Conservation (phyloP, 2,113 vertebrate species). For the Echinops telfairi region DNA sequence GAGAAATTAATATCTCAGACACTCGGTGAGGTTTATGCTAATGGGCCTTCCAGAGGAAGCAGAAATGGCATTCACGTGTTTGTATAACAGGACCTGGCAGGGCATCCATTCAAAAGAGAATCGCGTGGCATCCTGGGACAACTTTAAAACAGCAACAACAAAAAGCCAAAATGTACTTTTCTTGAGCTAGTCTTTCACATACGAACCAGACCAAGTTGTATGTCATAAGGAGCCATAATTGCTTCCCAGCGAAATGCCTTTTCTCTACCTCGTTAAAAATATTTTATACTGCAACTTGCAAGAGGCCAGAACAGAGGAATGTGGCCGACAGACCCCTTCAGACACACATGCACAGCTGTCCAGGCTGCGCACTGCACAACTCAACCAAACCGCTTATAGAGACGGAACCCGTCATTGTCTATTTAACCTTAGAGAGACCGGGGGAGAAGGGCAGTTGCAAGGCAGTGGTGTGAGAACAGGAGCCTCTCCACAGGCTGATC, state of each 20-base stretch:
- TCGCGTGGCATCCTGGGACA: not conserved
- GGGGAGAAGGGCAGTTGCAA: not conserved
- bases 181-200: not conserved
- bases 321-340: not conserved
- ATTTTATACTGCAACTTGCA: not conserved
- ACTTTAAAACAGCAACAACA: not conserved
- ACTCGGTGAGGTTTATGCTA: conserved; percentile 58
- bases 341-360: not conserved
- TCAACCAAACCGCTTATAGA: not conserved
- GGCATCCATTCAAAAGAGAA: conserved; percentile 25
- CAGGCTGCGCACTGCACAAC: no score
- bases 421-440: not conserved
- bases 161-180: conserved; percentile 31
- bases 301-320: not conserved
- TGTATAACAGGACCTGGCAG: conserved; percentile 47
- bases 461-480: no score
- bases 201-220: not conserved
- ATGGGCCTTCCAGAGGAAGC: conserved; percentile 32
- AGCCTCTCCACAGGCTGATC: not conserved
- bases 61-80: conserved; percentile 36
- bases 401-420: not conserved
- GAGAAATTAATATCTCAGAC: conserved; percentile 58
- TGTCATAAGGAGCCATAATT: conserved; percentile 5
- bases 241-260: not conserved
- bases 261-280: conserved; percentile 5